phyloP scores from a whole-genome alignment of 2,797 vertebrate species.

The Pipistrellus nathusii region DNA sequence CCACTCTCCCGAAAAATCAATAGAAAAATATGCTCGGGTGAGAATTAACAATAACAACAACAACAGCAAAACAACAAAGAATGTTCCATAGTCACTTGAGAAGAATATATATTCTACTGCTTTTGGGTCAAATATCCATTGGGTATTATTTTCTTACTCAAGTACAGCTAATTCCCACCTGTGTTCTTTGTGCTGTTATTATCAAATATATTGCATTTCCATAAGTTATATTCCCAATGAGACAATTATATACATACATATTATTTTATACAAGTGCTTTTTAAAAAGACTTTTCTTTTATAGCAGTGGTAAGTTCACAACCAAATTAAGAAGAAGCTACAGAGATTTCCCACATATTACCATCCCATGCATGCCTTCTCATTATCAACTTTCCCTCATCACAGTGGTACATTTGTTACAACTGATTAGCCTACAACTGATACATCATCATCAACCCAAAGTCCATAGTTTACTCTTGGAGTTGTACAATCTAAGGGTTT shows the following conservation, averaged over 20 bases:
- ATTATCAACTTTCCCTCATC: background rate
- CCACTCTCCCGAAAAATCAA: too few relatives aligned
- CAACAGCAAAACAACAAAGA: background rate
- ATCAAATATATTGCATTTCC: constrained; percentile 5
- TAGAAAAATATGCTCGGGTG: too few relatives aligned
- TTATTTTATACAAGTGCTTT: background rate
- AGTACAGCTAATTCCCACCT: background rate
- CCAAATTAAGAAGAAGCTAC: background rate
- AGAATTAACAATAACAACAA: too few relatives aligned
- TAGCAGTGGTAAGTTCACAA: background rate
- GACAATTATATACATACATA: background rate
- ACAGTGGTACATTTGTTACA: background rate
- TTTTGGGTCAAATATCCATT: background rate
- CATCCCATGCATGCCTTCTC: background rate
- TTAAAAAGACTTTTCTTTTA: background rate
- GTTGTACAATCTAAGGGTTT: background rate
- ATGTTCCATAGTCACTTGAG: background rate
- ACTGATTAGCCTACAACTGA: background rate
- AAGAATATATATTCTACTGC: background rate
- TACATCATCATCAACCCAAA: background rate
- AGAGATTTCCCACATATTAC: background rate
- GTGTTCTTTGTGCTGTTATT: background rate
- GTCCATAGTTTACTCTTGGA: background rate
- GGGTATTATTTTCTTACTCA: background rate
- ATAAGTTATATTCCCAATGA: background rate